Percentiles rank a stretch among this genome's conserved stretches.
Conservation (phyloP, 2,113 vertebrate genomes). For the Gymnocephalus cernua region DNA sequence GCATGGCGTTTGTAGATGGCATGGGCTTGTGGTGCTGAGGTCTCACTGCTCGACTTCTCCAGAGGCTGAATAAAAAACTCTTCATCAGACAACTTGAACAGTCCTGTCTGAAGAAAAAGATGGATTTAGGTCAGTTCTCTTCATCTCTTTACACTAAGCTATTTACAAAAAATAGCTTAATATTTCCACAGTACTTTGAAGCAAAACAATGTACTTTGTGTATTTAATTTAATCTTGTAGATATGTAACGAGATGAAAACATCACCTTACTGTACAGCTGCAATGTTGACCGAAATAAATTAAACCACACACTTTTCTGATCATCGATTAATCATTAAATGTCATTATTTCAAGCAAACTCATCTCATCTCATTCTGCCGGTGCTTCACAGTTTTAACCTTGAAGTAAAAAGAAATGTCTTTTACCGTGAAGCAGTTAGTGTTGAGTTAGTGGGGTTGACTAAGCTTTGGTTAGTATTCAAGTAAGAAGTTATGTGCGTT, state of each 20-base stretch:
- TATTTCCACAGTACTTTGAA: not conserved
- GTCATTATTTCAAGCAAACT: not conserved
- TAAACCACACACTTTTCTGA: not conserved
- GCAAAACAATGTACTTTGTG: not conserved
- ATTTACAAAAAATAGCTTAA: not conserved
- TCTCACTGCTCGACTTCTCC: conserved; percentile 47
- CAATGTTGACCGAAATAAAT: not conserved
- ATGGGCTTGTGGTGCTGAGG: conserved; percentile 85
- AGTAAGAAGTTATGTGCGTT: too few species aligned
- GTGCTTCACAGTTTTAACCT: not conserved
- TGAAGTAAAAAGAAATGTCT: not conserved
- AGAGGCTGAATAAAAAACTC: conserved; percentile 96
- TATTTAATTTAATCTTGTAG: not conserved
- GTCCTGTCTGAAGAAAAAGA: conserved; percentile 85
- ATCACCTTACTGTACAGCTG: not conserved
- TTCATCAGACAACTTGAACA: conserved; percentile 89
- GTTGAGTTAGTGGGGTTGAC: not conserved
- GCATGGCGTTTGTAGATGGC: conserved; percentile 90
- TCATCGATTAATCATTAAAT: not conserved
- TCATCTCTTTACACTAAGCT: not conserved
- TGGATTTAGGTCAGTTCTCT: not conserved
- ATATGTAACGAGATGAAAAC: not conserved
- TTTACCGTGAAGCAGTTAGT: not conserved
- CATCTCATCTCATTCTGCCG: not conserved
- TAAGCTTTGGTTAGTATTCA: not conserved